These are phyloP conservation scores for Salpingus planirostris DNA, from an alignment of 2,888 invertebrate species.

Conservation along the genomic window DNA sequence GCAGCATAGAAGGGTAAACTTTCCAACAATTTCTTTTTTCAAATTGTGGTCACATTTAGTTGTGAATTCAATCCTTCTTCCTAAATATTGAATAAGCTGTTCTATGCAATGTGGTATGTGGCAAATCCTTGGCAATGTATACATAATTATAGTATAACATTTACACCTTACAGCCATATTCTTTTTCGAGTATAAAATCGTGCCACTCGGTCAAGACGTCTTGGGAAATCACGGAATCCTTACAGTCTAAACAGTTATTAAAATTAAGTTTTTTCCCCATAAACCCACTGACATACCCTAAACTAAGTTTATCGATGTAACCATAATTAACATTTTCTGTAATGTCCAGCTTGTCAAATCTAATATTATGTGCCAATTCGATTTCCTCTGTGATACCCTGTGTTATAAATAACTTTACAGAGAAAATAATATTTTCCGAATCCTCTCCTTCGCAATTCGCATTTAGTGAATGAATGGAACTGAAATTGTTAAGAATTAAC, in stretches of 20 bases:
- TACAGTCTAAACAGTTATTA: constrained; percentile 1
- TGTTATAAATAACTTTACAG: constrained; percentile 5
- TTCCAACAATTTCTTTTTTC: background rate
- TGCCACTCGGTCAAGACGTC: background rate
- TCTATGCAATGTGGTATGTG: background rate
- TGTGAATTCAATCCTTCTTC: background rate
- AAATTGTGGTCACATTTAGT: constrained; percentile 1
- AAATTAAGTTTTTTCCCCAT: constrained; percentile 2
- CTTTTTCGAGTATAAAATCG: constrained; percentile 1
- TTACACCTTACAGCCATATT: constrained; percentile 1
- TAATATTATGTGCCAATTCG: background rate
- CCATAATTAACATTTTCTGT: background rate
- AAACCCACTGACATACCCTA: constrained; percentile 3
- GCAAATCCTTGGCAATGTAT: background rate
- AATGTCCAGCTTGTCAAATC: background rate
- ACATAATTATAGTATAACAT: background rate
- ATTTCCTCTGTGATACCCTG: constrained; percentile 4
- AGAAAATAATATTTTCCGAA: constrained; percentile 1
- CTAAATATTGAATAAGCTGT: background rate
- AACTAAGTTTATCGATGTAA: constrained; percentile 1
- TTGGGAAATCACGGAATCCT: background rate
- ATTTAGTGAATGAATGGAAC: constrained; percentile 4
- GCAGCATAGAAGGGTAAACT: background rate
- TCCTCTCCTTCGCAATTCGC: constrained; percentile 5
- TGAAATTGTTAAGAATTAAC: constrained; percentile 7